Percentiles rank a stretch among this genome's conserved stretches.
Evolutionary conservation across 2,113 vertebrate species (phyloP).

Genomic region (Cynoglossus semilaevis): DNA sequence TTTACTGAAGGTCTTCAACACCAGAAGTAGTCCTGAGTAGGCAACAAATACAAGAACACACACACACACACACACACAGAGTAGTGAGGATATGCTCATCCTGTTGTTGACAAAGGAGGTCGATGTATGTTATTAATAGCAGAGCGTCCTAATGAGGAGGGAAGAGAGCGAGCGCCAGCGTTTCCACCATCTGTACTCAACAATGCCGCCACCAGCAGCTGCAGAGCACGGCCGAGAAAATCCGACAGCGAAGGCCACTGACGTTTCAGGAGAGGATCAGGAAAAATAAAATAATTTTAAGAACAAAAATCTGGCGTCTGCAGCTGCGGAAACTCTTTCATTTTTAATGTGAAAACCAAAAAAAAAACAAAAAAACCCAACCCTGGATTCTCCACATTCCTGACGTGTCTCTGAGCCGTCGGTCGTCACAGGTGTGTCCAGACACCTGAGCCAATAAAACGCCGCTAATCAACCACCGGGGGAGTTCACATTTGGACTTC

Average conservation of each 20-base stretch:
- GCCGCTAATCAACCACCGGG: constrained; percentile 17
- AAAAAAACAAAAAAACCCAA: constrained; percentile 27
- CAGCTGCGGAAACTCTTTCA: constrained; percentile 54
- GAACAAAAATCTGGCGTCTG: constrained; percentile 33
- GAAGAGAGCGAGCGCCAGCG: constrained; percentile 70
- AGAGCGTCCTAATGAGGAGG: constrained; percentile 69
- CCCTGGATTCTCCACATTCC: constrained; percentile 26
- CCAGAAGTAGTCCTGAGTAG: too few species aligned
- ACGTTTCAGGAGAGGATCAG: constrained; percentile 38
- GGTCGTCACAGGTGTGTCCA: constrained; percentile 22
- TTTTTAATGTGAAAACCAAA: constrained; percentile 40
- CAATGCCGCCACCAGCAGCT: constrained; percentile 72
- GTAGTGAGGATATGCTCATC: constrained; percentile 33
- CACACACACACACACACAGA: constrained; percentile 34
- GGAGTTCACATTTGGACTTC: constrained; percentile 22
- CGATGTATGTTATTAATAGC: constrained; percentile 78
- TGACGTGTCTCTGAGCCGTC: constrained; percentile 27
- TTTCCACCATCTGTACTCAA: constrained; percentile 73
- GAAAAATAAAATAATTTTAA: constrained; percentile 47
- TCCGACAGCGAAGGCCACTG: constrained; percentile 20
- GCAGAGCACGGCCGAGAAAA: constrained; percentile 45
- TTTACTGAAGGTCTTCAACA: too few species aligned
- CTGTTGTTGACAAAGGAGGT: constrained; percentile 73
- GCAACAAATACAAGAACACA: not conserved
- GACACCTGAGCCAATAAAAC: constrained; percentile 2